Evolutionary conservation across 2,113 vertebrate species (phyloP).

Genomic region (Mugil cephalus): DNA sequence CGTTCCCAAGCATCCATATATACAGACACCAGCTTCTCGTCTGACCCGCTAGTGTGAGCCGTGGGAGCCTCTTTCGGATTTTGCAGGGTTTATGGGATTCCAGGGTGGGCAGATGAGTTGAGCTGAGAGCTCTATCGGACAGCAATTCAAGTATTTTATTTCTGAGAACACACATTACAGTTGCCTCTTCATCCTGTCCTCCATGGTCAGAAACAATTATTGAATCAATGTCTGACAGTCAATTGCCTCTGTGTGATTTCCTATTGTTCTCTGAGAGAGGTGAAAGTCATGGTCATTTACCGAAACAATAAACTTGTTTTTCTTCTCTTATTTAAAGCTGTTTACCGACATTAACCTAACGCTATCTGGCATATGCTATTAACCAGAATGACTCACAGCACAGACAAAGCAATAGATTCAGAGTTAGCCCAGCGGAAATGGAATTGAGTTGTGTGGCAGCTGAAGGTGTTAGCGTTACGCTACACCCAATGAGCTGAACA

Average conservation of each 20-base stretch:
- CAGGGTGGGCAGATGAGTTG: constrained; percentile 11
- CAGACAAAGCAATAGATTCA: constrained; percentile 35
- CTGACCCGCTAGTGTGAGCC: not conserved
- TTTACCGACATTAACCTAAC: constrained; percentile 56
- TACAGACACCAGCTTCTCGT: not conserved
- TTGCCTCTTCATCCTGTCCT: not conserved
- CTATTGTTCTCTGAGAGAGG: constrained; percentile 9
- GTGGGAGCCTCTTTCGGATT: constrained; percentile 30
- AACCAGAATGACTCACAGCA: constrained; percentile 54
- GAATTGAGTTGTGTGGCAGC: constrained; percentile 47
- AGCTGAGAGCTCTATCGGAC: constrained; percentile 25
- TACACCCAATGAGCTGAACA: constrained; percentile 56
- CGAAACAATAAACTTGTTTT: constrained; percentile 61
- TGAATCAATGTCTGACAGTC: constrained; percentile 34
- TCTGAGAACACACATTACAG: constrained; percentile 16
- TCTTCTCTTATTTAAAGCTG: constrained; percentile 60
- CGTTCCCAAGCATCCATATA: constrained; percentile 20
- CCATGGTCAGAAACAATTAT: constrained; percentile 40
- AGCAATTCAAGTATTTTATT: constrained; percentile 33
- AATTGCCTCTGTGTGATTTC: constrained; percentile 5
- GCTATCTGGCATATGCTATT: constrained; percentile 51
- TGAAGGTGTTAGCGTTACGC: constrained; percentile 46
- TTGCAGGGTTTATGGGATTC: constrained; percentile 33
- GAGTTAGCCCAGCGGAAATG: constrained; percentile 32
- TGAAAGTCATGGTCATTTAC: constrained; percentile 45